A percentile compares a stretch with the other conserved stretches of the same genome.
phyloP scores from a whole-genome alignment of 2,797 vertebrate species.

The Momotus momota region DNA sequence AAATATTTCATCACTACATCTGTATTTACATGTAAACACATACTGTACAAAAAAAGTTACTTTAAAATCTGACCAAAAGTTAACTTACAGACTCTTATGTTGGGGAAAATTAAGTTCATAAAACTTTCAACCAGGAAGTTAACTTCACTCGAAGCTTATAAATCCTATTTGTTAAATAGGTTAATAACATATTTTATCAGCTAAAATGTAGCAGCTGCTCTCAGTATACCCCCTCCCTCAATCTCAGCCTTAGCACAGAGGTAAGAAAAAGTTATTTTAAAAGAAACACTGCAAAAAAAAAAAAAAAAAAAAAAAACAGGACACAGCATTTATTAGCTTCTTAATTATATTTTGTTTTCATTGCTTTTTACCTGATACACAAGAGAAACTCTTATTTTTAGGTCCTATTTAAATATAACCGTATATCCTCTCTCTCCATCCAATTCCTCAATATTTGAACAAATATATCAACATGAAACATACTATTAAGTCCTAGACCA shows the following conservation, averaged over 20 bases:
- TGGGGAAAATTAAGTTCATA: neutral
- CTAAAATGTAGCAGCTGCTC: conserved; percentile 2
- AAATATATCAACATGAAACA: conserved; percentile 20
- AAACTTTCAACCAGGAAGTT: neutral
- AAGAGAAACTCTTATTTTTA: neutral
- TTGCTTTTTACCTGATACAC: neutral
- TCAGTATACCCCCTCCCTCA: neutral
- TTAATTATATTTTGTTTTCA: conserved; percentile 1
- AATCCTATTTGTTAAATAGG: conserved; percentile 14
- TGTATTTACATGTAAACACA: neutral
- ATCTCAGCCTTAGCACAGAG: neutral
- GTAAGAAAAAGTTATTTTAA: neutral
- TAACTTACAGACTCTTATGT: neutral
- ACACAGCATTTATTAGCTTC: neutral
- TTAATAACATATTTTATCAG: conserved; percentile 16
- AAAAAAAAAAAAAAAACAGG: neutral
- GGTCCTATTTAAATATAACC: conserved; percentile 32
- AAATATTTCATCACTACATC: neutral
- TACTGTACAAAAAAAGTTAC: neutral
- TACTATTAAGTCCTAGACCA: conserved; percentile 26
- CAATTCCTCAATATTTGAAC: conserved; percentile 25
- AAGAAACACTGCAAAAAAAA: neutral
- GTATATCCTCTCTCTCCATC: neutral
- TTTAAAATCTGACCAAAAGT: neutral
- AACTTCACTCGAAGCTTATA: neutral